phyloP scores from a whole-genome alignment of 2,113 vertebrate genomes.

The Mixornis gularis region DNA sequence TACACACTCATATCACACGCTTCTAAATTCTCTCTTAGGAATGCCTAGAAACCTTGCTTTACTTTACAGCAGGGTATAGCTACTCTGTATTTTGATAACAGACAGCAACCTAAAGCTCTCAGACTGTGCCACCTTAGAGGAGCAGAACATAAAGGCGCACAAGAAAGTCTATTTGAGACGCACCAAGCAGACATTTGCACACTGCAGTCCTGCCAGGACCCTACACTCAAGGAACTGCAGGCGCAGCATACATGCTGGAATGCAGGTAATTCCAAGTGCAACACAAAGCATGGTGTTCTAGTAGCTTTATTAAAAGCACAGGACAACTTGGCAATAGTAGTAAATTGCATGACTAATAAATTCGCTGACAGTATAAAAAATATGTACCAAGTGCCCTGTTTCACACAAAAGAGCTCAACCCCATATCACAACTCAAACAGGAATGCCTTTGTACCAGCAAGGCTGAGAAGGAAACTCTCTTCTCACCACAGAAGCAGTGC shows the following conservation, averaged over 20 bases:
- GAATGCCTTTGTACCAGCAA: neutral
- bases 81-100: neutral
- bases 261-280: neutral
- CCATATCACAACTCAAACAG: neutral
- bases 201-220: fast-evolving
- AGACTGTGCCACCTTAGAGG: neutral
- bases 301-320: neutral
- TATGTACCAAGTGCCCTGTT: neutral
- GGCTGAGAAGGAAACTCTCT: neutral
- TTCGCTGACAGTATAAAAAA: neutral
- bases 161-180: neutral
- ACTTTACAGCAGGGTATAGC: neutral
- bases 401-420: neutral
- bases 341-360: neutral
- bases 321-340: neutral
- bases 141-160: neutral
- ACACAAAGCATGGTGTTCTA: neutral
- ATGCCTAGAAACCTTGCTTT: neutral
- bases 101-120: neutral
- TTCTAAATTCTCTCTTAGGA: neutral
- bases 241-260: fast-evolving
- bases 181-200: neutral
- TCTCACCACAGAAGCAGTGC: neutral
- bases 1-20: neutral
- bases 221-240: neutral